Evolutionary conservation across 2,888 invertebrate genomes (phyloP).

Genomic region (Apamea anceps): DNA sequence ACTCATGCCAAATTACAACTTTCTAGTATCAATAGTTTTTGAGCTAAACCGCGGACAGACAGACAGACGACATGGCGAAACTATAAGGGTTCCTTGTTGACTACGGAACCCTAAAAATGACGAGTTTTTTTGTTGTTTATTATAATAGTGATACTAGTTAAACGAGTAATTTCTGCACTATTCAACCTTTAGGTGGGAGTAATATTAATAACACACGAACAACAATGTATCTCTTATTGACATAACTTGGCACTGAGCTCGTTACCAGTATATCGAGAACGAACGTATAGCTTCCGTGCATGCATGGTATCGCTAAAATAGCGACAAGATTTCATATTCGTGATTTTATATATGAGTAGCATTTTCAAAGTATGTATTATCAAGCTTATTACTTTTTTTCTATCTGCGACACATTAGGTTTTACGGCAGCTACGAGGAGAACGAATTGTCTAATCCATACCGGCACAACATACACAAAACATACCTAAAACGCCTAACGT

Average conservation of each 20-base stretch:
- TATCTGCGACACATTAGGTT: background rate
- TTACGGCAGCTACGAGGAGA: background rate
- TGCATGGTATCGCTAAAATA: slow-evolving; percentile 1
- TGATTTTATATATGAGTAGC: background rate
- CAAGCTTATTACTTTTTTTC: too few relatives aligned
- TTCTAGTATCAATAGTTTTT: too few relatives aligned
- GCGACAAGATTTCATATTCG: background rate
- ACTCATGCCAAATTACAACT: too few relatives aligned
- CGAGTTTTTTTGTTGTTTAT: slow-evolving; percentile 9
- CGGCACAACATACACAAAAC: too few relatives aligned
- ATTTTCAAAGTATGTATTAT: background rate
- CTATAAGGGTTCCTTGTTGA: too few relatives aligned
- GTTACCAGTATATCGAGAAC: background rate
- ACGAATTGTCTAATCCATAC: background rate
- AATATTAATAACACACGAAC: slow-evolving; percentile 25
- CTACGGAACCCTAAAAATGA: too few relatives aligned
- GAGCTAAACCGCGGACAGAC: too few relatives aligned
- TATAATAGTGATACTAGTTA: slow-evolving; percentile 21
- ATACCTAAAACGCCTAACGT: background rate
- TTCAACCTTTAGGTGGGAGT: slow-evolving; percentile 16
- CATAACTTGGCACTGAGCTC: slow-evolving; percentile 44
- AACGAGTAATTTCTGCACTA: slow-evolving; percentile 19
- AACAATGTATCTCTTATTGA: slow-evolving; percentile 34
- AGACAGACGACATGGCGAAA: too few relatives aligned
- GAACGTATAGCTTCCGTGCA: background rate